Conservation (phyloP, 2,888 invertebrate species). For the Chrysolina haemoptera region DNA sequence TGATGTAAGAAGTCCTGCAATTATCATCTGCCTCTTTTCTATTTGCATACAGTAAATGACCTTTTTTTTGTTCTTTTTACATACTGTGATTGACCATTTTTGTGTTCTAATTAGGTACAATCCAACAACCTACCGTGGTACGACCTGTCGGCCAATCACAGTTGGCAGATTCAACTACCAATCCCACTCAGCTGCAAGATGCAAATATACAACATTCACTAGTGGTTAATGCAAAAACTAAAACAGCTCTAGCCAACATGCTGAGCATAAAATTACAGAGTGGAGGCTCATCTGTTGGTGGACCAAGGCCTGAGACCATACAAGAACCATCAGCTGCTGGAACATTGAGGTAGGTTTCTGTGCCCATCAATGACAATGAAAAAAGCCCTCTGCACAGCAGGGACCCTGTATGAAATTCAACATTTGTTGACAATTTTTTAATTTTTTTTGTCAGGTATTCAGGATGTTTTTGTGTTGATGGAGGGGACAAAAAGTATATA, state of each 20-base stretch:
- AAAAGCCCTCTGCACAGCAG: background rate
- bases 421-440: too few species aligned
- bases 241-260: conserved; percentile 96
- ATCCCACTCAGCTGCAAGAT: conserved; percentile 50
- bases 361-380: background rate
- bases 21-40: background rate
- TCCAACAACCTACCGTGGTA: conserved; percentile 45
- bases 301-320: conserved; percentile 66
- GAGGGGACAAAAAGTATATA: too few species aligned
- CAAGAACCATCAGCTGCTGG: conserved; percentile 77
- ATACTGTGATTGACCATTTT: background rate
- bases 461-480: too few species aligned
- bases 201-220: conserved; percentile 43
- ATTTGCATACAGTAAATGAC: background rate
- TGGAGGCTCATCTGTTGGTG: conserved; percentile 71
- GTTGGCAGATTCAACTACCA: conserved; percentile 58
- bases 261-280: conserved; percentile 84
- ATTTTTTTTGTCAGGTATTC: too few species aligned
- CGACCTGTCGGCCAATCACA: conserved; percentile 54
- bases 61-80: background rate
- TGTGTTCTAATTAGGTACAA: conserved; percentile 26
- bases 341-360: conserved; percentile 71
- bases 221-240: conserved; percentile 88
- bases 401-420: too few species aligned
- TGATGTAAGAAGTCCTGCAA: too few species aligned